Evolutionary conservation across 2,113 vertebrate genomes (phyloP).

Genomic region (Serinus canaria): DNA sequence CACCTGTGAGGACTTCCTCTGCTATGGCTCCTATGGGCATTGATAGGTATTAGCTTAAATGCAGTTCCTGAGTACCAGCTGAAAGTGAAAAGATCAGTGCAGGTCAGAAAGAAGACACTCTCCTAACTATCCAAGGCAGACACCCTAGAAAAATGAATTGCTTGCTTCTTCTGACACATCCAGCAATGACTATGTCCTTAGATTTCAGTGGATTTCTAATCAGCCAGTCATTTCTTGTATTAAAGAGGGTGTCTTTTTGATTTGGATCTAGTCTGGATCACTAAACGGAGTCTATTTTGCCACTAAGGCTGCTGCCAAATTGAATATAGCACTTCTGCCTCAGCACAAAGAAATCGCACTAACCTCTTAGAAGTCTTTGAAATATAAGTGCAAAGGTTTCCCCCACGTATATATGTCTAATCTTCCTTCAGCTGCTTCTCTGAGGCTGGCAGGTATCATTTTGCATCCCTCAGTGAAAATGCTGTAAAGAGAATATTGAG

Average conservation of each 20-base stretch:
- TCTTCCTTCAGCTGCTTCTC: neutral
- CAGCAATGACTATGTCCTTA: neutral
- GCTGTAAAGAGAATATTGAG: neutral
- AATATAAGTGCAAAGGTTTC: neutral
- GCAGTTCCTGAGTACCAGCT: neutral
- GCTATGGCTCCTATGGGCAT: neutral
- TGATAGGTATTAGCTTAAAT: neutral
- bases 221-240: neutral
- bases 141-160: neutral
- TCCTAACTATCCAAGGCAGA: neutral
- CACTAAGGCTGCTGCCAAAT: neutral
- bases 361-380: neutral
- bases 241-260: neutral
- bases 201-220: neutral
- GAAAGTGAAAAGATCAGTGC: neutral
- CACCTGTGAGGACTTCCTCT: neutral
- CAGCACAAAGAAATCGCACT: neutral
- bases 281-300: neutral
- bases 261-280: neutral
- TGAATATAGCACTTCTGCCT: neutral
- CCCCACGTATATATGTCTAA: neutral
- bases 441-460: slow-evolving; percentile 11
- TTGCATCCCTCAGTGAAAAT: neutral
- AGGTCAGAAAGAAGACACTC: neutral
- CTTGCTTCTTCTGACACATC: neutral